Evolutionary conservation across 2,797 vertebrate genomes (phyloP).

Genomic region (Agapornis canus): DNA sequence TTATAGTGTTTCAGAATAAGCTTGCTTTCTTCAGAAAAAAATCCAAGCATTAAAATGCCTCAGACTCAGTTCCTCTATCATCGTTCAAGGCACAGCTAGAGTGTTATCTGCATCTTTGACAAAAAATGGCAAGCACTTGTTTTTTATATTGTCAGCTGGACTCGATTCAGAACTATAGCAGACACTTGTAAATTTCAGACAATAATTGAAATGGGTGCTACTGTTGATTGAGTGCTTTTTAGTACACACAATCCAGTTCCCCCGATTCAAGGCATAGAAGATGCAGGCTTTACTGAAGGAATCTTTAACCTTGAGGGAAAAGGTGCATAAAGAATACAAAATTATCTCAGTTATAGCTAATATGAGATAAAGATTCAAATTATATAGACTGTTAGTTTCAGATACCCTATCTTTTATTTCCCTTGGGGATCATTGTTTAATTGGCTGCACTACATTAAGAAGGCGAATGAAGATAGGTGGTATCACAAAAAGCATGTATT

Average conservation of each 20-base stretch:
- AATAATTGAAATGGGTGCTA: neutral
- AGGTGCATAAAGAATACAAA: neutral
- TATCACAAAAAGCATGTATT: neutral
- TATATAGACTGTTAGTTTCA: neutral
- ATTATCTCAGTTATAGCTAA: neutral
- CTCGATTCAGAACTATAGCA: neutral
- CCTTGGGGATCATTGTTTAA: neutral
- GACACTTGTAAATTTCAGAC: neutral
- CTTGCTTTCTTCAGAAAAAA: neutral
- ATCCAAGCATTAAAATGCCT: neutral
- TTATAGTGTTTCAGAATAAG: neutral
- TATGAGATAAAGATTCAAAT: neutral
- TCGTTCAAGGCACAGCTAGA: neutral
- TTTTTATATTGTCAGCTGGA: neutral
- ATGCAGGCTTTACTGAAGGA: neutral
- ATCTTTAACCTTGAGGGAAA: neutral
- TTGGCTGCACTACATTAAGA: neutral
- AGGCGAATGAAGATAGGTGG: neutral
- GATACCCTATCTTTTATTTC: neutral
- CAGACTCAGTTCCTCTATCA: neutral
- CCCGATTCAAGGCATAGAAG: neutral
- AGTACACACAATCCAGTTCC: neutral
- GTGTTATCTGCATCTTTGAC: neutral
- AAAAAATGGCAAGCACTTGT: neutral
- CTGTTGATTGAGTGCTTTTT: neutral